Base-by-base conservation (phyloP, 2,113 vertebrate species). In the Cynopterus brachyotis region DNA sequence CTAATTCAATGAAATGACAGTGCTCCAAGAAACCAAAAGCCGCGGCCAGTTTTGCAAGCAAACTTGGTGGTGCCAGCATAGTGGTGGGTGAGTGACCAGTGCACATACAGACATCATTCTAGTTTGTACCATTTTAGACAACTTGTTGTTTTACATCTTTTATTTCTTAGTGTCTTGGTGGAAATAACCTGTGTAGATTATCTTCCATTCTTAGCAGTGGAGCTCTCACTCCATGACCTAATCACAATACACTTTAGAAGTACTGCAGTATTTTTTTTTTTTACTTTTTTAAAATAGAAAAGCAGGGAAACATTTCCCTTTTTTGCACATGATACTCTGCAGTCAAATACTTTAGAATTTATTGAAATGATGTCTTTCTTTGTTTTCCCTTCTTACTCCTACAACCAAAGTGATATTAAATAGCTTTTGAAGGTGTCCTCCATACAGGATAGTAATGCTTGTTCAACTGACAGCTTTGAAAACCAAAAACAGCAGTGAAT, bases 21-120 rank as follows among this genome's bases (percentile, higher is more conserved):
- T 2, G 30, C 10, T 32, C 12, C 17, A 22, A 13, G 20, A 40
- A 78, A 37, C 10, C 2, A 20, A 17, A 13, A 55, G 15, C 32
- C 9, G 10, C 20, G 17, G 10, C 57, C 40, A 7, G 19, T 47
- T 24, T 12, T 35, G 37, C 40, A 19, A 22, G 57, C 57, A 57
- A 57, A 9, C 40, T 4, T 2, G 24, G n/a, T 9, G 30, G 30
- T 15, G 17, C 37, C 4, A 3, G 62, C 1, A 2, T 17, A 11
- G 24, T 5, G 42, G n/a, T 0, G 0, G 8, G 22, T 2, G 35
- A n/a, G 17, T 26, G 6, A 35, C n/a, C 0, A 0, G 0, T 40
- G 20, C 5, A 72, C 6, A 79, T 59, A 5, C 0, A 3, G 66
- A 24, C 60, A 5, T 53, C 60, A 10, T 30, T 53, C 47, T 7